Evolutionary conservation across 2,113 vertebrate species (phyloP).

Genomic region (Corythornis vintsioides): DNA sequence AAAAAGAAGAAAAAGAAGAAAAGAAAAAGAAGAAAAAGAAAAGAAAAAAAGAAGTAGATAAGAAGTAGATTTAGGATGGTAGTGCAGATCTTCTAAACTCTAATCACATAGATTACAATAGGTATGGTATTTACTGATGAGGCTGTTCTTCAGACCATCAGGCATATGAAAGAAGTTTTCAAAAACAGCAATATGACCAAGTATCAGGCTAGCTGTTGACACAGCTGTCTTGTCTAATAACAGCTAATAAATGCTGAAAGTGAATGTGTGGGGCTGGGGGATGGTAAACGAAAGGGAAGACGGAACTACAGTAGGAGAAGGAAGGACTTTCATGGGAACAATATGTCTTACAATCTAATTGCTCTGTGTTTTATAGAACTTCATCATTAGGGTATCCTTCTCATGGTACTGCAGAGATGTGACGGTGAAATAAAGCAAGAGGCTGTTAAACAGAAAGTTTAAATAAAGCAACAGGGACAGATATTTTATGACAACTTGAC

Average conservation of each 20-base stretch:
- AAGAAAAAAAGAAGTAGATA: not conserved
- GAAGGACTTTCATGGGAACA: conserved; percentile 72
- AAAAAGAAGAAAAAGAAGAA: not conserved
- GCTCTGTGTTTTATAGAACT: conserved; percentile 80
- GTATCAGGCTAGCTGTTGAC: conserved; percentile 44
- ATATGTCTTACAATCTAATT: conserved; percentile 80
- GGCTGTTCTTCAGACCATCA: not conserved
- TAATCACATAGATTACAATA: not conserved
- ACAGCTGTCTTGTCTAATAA: conserved; percentile 32
- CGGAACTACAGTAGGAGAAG: conserved; percentile 39
- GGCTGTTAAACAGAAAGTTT: conserved; percentile 87
- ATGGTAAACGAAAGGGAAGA: conserved; percentile 15
- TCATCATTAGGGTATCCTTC: conserved; percentile 81
- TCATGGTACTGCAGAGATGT: conserved; percentile 77
- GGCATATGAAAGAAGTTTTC: not conserved
- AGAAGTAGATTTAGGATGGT: not conserved
- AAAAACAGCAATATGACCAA: conserved; percentile 1
- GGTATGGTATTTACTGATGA: not conserved
- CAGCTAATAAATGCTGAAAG: not conserved
- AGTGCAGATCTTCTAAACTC: not conserved
- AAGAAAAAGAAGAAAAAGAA: not conserved
- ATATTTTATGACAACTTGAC: conserved; percentile 85
- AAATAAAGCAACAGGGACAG: conserved; percentile 86
- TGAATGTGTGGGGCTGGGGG: not conserved
- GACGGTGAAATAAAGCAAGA: conserved; percentile 83